Evolutionary conservation across 2,797 vertebrate species (phyloP).

Genomic region (Erethizon dorsatum): DNA sequence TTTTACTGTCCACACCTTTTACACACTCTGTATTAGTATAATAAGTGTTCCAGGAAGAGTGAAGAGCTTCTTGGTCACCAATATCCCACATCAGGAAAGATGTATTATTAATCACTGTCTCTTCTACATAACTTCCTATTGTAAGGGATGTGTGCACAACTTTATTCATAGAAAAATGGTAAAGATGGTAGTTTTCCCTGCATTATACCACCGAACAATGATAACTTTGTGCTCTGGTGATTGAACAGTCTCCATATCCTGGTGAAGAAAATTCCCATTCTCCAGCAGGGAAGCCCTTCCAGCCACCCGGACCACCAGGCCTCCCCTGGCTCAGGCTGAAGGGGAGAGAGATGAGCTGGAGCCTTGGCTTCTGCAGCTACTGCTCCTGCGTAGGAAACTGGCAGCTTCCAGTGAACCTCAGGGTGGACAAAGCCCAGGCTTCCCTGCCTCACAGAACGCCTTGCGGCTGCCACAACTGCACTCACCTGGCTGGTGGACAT

Average conservation of each 20-base stretch:
- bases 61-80: not conserved
- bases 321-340: conserved; percentile 77
- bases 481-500: conserved; percentile 85
- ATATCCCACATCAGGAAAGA: not conserved
- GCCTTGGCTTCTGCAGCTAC: conserved; percentile 68
- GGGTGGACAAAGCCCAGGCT: conserved; percentile 75
- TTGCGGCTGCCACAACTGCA: conserved; percentile 81
- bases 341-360: conserved; percentile 51
- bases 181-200: not conserved
- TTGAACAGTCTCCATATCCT: conserved; percentile 99
- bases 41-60: not conserved
- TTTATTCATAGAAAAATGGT: not conserved
- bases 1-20: not conserved
- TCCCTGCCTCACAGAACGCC: conserved; percentile 76
- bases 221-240: conserved; percentile 90
- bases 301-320: conserved; percentile 77
- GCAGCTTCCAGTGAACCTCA: conserved; percentile 79
- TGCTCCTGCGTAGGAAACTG: conserved; percentile 61
- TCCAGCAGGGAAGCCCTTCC: conserved; percentile 83
- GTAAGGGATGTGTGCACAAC: not conserved
- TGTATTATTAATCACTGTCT: not conserved
- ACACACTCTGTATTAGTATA: too few species aligned
- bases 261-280: conserved; percentile 97
- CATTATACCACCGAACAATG: not conserved
- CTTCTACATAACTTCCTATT: not conserved